phyloP scores from a whole-genome alignment of 2,888 invertebrate genomes.

The Isotomurus palustris region DNA sequence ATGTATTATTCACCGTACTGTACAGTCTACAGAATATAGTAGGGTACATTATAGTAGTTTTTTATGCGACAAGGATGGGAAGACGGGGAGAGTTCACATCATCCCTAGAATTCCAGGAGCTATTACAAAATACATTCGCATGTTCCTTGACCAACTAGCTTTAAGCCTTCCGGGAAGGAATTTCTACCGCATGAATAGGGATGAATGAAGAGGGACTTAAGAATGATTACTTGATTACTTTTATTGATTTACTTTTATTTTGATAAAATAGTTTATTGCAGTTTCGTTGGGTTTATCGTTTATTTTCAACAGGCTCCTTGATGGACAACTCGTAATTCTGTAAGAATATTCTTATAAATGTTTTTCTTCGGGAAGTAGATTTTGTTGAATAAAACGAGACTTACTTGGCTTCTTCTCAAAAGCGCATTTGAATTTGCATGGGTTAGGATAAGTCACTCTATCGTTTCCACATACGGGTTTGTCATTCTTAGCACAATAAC shows the following conservation, averaged over 20 bases:
- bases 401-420: conserved; percentile 4
- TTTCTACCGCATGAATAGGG: background rate
- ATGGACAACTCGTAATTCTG: background rate
- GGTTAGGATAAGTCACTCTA: background rate
- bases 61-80: too few species aligned
- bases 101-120: too few species aligned
- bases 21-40: too few species aligned
- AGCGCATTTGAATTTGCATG: conserved; percentile 1
- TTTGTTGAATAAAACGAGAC: too few species aligned
- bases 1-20: too few species aligned
- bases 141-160: too few species aligned
- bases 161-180: too few species aligned
- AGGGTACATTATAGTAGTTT: too few species aligned
- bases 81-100: too few species aligned
- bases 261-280: background rate
- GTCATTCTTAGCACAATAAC: background rate
- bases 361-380: background rate
- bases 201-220: background rate
- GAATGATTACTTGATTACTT: too few species aligned
- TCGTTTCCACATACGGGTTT: conserved; percentile 1
- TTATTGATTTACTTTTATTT: background rate
- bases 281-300: too few species aligned
- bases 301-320: background rate
- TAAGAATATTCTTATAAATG: background rate
- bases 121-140: too few species aligned